Evolutionary conservation across 2,113 vertebrate genomes (phyloP).

Genomic region (Prolemur simus): DNA sequence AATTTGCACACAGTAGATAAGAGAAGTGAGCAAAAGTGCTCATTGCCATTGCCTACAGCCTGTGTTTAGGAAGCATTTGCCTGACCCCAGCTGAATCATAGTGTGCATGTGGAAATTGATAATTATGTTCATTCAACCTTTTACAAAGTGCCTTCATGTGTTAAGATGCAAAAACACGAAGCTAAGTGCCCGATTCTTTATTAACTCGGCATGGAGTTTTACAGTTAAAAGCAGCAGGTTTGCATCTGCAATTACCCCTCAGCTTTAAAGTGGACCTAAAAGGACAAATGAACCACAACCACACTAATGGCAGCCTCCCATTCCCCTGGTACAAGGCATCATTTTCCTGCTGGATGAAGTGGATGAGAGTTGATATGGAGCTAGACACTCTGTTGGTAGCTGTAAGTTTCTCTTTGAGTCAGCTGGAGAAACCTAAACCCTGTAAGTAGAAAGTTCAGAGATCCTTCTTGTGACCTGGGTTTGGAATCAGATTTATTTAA

Average conservation of each 20-base stretch:
- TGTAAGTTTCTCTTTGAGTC: background rate
- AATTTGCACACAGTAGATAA: background rate
- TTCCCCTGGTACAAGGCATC: background rate
- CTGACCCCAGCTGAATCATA: background rate
- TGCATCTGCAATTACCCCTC: conserved; percentile 33
- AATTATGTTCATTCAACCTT: conserved; percentile 30
- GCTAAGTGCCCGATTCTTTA: background rate
- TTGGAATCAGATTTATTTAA: background rate
- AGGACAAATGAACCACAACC: background rate
- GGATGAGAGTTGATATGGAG: background rate
- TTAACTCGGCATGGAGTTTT: conserved; percentile 9
- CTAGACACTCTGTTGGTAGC: background rate
- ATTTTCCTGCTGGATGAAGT: background rate
- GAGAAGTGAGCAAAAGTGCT: background rate
- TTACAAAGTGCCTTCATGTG: conserved; percentile 50
- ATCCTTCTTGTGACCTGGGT: background rate
- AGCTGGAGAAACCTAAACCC: background rate
- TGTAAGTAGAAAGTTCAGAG: background rate
- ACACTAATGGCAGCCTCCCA: background rate
- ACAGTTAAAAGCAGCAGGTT: conserved; percentile 4
- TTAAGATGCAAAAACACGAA: conserved; percentile 57
- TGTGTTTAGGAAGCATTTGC: conserved; percentile 31
- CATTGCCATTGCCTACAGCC: background rate
- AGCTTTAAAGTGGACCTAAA: background rate
- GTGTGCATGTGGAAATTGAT: conserved; percentile 58